Base-by-base conservation (phyloP, 2,888 invertebrate species). In the Chrysolina oricalcia region DNA sequence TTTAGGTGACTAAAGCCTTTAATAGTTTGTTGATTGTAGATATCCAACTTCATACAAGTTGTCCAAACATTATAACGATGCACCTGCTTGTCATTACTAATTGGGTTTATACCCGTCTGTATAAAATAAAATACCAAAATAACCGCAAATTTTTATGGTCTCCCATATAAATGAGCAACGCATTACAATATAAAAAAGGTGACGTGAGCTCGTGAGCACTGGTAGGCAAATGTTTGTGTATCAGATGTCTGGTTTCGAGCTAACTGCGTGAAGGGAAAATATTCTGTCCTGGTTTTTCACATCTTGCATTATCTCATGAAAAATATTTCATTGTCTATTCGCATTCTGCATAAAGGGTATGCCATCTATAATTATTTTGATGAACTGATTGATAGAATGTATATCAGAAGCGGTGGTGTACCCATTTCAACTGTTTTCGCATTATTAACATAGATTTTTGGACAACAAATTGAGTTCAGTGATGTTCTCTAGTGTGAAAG, bases 11-110 rank as follows among this genome's bases (percentile, higher is more conserved):
- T 23, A 15, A 21, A 53, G 53, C 27, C 59, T 59, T 59, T 59
- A 27, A 59, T 59, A 35, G 59, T 59, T 59, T 15, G 59, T 59
- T 27, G 59, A 59, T 35, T 15, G 35, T 27, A 23, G 59, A 59
- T 59, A 59, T 59, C 35, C 35, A 59, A 11, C 15, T 59, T n/a
- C 2, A 27, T 59, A 35, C 59, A 27, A 59, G 15, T 27, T 59
- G 6, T 15, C 35, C 59, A 53, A 53, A 53, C 13, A 27, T 59
- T 59, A 59, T 35, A 35, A 17, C 35, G 17, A 59, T 13, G 23
- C 59, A 59, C 59, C 59, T 59, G 59, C 59, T 10, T 8, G 35
- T 27, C 15, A 17, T 59, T 15, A n/a, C 59, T 59, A 59, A 59
- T 59, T 59, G 59, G 15, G 11, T 59, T 27, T n/a, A 35, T 23